Evolutionary conservation across 2,797 vertebrate species (phyloP).

Genomic region (Propithecus perrieri): DNA sequence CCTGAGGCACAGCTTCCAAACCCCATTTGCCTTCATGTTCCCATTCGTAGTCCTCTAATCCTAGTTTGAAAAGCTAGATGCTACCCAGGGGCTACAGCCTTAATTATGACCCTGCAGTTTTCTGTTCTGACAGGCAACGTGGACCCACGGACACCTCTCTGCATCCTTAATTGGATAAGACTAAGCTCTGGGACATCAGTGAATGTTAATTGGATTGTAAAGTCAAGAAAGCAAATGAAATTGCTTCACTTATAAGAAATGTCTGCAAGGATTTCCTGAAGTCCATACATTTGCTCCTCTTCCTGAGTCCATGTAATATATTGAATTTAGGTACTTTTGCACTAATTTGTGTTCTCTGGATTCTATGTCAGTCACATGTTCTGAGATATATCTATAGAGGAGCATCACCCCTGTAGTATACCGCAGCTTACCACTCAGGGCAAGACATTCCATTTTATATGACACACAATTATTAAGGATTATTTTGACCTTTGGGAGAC

Average conservation of each 20-base stretch:
- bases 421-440: neutral
- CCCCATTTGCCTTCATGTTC: neutral
- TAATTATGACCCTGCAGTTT: neutral
- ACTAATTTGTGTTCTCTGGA: neutral
- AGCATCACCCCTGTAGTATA: neutral
- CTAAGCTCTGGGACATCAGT: neutral
- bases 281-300: neutral
- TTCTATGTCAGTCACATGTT: neutral
- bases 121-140: neutral
- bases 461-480: neutral
- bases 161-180: neutral
- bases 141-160: neutral
- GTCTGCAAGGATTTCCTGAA: neutral
- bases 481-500: neutral
- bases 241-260: neutral
- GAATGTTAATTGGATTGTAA: neutral
- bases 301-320: neutral
- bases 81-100: too few species aligned
- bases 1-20: neutral
- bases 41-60: neutral
- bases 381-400: neutral
- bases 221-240: neutral
- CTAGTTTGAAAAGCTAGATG: neutral
- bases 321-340: neutral
- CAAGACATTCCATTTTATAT: neutral